Conservation (phyloP, 2,888 invertebrate genomes). For the Megamerina dolium region DNA sequence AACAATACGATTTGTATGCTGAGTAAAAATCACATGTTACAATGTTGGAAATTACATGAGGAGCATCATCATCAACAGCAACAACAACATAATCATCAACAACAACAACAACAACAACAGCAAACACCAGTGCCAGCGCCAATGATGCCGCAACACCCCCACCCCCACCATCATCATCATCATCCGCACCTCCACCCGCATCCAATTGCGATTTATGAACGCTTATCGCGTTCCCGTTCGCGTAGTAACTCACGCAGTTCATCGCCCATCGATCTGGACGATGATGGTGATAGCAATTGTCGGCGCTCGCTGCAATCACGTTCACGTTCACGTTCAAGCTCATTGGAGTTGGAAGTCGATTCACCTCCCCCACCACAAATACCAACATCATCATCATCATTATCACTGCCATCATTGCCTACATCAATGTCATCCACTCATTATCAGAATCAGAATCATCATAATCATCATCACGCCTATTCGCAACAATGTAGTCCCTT, state of each 20-base stretch:
- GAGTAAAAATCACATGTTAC: slow-evolving; percentile 43
- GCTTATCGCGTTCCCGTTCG: slow-evolving; percentile 43
- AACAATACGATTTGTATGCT: slow-evolving; percentile 44
- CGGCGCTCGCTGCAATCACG: slow-evolving; percentile 27
- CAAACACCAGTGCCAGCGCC: slow-evolving; percentile 25
- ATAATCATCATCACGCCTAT: too few relatives aligned
- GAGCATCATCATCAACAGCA: too few relatives aligned
- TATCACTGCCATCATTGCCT: slow-evolving; percentile 38
- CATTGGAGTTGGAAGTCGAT: slow-evolving; percentile 71
- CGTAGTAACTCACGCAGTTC: slow-evolving; percentile 35
- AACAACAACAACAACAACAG: slow-evolving; percentile 25
- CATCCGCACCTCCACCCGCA: slow-evolving; percentile 20
- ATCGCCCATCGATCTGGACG: slow-evolving; percentile 38
- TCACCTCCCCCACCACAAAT: slow-evolving; percentile 54
- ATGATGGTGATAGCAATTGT: slow-evolving; percentile 32
- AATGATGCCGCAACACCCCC: too few relatives aligned
- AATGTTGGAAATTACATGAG: slow-evolving; percentile 25
- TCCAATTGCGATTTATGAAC: slow-evolving; percentile 26
- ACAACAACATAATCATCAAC: too few relatives aligned
- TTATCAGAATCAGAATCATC: too few relatives aligned
- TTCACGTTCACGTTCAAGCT: slow-evolving; percentile 50
- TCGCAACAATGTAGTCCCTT: too few relatives aligned
- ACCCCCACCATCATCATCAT: too few relatives aligned
- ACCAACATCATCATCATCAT: slow-evolving; percentile 22
- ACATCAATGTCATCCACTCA: too few relatives aligned